These are phyloP conservation scores for Okamejei kenojei DNA, from an alignment of 2,797 vertebrate species.

Conservation along the genomic window DNA sequence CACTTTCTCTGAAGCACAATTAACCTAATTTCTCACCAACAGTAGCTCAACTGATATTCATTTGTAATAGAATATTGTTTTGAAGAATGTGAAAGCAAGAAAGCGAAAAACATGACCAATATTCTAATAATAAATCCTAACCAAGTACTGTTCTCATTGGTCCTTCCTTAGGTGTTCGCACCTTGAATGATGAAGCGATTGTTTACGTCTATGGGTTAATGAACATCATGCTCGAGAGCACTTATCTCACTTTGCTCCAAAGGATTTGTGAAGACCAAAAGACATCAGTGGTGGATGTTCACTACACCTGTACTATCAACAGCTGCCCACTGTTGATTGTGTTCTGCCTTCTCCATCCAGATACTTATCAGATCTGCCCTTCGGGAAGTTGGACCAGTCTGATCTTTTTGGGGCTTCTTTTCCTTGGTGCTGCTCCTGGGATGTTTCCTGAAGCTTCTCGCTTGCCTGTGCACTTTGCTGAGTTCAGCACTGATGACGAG, in stretches of 20 bases:
- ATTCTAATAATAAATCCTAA: not conserved
- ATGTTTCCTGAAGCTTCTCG: conserved; percentile 50
- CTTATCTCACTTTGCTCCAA: conserved; percentile 57
- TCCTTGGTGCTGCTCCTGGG: conserved; percentile 59
- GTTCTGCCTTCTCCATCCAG: conserved; percentile 62
- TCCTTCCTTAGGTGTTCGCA: conserved; percentile 47
- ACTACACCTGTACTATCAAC: conserved; percentile 57
- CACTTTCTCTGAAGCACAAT: not conserved
- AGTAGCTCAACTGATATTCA: not conserved
- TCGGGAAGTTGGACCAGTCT: conserved; percentile 59
- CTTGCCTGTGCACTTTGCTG: conserved; percentile 48
- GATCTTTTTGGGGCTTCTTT: conserved; percentile 62
- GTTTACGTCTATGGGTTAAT: conserved; percentile 61
- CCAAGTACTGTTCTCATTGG: conserved; percentile 24
- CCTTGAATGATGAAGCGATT: conserved; percentile 49
- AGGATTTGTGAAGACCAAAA: conserved; percentile 52
- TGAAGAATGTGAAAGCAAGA: not conserved
- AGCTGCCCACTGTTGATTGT: conserved; percentile 58
- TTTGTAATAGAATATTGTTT: not conserved
- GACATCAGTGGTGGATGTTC: conserved; percentile 56
- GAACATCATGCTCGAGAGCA: conserved; percentile 56
- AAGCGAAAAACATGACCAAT: not conserved
- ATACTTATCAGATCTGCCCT: conserved; percentile 50
- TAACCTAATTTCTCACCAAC: not conserved
- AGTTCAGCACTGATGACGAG: conserved; percentile 55